These are phyloP conservation scores for Bubo scandiacus DNA, from an alignment of 2,113 vertebrate genomes.

Conservation along the genomic window DNA sequence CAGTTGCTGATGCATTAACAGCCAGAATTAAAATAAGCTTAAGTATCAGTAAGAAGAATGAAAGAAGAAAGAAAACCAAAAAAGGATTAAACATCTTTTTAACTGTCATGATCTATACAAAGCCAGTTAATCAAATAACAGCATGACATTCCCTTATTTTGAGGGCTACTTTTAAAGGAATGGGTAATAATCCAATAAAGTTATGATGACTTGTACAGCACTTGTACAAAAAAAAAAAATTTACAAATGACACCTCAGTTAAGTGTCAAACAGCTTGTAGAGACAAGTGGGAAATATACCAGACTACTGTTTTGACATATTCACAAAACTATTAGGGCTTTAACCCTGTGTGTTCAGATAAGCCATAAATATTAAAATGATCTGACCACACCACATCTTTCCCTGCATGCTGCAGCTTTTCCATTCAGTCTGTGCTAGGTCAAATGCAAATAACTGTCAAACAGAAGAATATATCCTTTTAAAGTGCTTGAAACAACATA, in stretches of 20 bases:
- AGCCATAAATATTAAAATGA: constrained; percentile 42
- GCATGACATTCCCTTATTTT: background rate
- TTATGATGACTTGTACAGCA: constrained; percentile 38
- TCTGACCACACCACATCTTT: constrained; percentile 21
- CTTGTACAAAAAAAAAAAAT: constrained; percentile 9
- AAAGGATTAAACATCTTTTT: background rate
- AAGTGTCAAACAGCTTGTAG: constrained; percentile 1
- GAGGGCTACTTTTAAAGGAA: constrained; percentile 26
- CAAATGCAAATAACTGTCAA: constrained; percentile 70
- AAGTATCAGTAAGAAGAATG: background rate
- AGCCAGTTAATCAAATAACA: constrained; percentile 16
- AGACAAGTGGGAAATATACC: background rate
- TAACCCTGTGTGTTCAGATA: constrained; percentile 52
- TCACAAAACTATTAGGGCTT: constrained; percentile 21
- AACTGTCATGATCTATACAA: background rate
- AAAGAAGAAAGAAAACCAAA: background rate
- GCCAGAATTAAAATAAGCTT: constrained; percentile 21
- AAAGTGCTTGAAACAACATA: constrained; percentile 41
- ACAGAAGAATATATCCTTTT: background rate
- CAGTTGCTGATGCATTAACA: constrained; percentile 22
- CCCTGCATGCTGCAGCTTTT: constrained; percentile 53
- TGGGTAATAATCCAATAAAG: constrained; percentile 26
- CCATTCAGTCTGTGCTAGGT: constrained; percentile 54
- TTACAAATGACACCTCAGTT: background rate
- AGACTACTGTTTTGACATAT: background rate